Conservation (phyloP, 2,113 vertebrate genomes). For the Nanorana parkeri region DNA sequence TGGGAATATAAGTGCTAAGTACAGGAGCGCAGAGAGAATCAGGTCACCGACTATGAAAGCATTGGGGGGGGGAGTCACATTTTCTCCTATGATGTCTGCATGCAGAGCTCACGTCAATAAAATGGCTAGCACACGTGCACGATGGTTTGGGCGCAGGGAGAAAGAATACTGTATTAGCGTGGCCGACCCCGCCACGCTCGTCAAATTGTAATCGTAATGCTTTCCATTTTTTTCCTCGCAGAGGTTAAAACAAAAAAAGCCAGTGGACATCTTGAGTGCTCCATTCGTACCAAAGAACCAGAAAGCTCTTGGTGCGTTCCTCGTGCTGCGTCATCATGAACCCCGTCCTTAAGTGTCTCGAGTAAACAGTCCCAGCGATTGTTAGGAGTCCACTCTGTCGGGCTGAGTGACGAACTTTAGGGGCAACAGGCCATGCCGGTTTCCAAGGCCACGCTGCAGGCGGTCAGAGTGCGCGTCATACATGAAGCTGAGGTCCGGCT, state of each 20-base stretch:
- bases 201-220: constrained; percentile 18
- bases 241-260: constrained; percentile 21
- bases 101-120: constrained; percentile 58
- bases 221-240: constrained; percentile 11
- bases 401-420: constrained; percentile 62
- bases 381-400: constrained; percentile 65
- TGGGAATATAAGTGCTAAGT: constrained; percentile 20
- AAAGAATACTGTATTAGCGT: constrained; percentile 47
- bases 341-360: constrained; percentile 1
- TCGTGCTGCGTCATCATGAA: background rate
- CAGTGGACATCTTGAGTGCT: background rate
- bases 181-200: constrained; percentile 24
- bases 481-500: constrained; percentile 92
- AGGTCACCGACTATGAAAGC: constrained; percentile 3
- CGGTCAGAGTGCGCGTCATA: constrained; percentile 86
- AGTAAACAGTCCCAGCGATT: background rate
- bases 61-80: constrained; percentile 37
- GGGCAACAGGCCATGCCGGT: constrained; percentile 83
- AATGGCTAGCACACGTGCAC: constrained; percentile 56
- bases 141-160: constrained; percentile 47
- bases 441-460: constrained; percentile 83
- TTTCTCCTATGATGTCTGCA: constrained; percentile 43
- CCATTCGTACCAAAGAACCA: constrained; percentile 4
- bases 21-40: background rate
- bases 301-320: constrained; percentile 4